phyloP scores from a whole-genome alignment of 2,888 invertebrate species.

The Thalpophila matura region DNA sequence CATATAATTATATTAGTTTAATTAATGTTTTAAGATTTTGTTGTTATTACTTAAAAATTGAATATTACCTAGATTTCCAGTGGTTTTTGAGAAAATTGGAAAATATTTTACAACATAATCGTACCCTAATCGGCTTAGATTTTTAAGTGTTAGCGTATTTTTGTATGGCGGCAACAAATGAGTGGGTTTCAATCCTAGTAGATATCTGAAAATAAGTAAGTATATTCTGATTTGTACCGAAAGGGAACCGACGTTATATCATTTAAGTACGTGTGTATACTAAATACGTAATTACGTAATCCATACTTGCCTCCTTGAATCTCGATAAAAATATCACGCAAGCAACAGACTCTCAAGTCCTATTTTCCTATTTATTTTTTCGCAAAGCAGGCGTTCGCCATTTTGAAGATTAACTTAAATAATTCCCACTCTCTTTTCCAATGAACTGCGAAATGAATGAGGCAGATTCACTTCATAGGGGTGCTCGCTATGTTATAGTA shows the following conservation, averaged over 20 bases:
- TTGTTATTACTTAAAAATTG: no score
- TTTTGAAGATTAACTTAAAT: slow-evolving; percentile 50
- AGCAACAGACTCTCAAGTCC: slow-evolving; percentile 42
- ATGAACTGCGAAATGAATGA: slow-evolving; percentile 52
- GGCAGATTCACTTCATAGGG: slow-evolving; percentile 54
- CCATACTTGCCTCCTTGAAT: neutral
- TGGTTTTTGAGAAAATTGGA: no score
- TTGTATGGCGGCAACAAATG: neutral
- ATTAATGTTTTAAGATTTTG: neutral
- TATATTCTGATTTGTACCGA: no score
- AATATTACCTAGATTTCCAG: no score
- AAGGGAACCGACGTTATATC: no score
- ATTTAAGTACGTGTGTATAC: no score
- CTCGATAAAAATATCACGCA: slow-evolving; percentile 7
- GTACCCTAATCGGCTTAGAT: neutral
- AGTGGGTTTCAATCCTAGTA: slow-evolving; percentile 19
- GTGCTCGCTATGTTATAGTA: slow-evolving; percentile 14
- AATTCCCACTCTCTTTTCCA: slow-evolving; percentile 44
- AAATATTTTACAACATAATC: no score
- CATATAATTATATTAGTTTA: neutral
- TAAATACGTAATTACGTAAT: no score
- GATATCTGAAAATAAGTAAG: no score
- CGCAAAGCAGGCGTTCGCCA: slow-evolving; percentile 17
- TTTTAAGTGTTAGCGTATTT: neutral
- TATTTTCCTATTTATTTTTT: slow-evolving; percentile 26